Conservation (phyloP, 2,797 vertebrate genomes). For the Acanthurus lineatus region DNA sequence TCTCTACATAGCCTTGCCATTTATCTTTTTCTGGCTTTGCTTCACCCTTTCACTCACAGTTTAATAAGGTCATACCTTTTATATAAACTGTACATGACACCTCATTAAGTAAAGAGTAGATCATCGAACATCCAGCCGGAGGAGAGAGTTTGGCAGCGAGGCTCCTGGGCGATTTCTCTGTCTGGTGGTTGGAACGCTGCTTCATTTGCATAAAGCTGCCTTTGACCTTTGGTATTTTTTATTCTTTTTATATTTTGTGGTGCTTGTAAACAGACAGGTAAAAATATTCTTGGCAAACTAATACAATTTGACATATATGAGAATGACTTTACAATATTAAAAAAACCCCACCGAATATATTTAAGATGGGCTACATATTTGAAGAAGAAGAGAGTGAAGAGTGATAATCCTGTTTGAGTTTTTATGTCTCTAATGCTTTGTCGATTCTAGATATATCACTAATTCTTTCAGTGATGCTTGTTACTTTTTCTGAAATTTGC, state of each 20-base stretch:
- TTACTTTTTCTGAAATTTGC: not conserved
- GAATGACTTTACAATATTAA: not conserved
- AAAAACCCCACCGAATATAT: not conserved
- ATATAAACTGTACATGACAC: slow-evolving; percentile 82
- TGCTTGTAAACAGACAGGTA: not conserved
- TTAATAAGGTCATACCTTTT: slow-evolving; percentile 85
- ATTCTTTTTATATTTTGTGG: not conserved
- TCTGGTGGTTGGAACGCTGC: slow-evolving; percentile 26
- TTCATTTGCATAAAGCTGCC: slow-evolving; percentile 40
- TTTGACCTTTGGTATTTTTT: slow-evolving; percentile 3
- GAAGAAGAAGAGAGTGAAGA: not conserved
- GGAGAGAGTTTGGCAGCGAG: slow-evolving; percentile 26
- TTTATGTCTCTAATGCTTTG: not conserved
- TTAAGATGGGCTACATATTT: not conserved
- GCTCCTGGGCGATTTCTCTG: slow-evolving; percentile 46
- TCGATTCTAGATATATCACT: slow-evolving; percentile 3
- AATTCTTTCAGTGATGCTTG: not conserved
- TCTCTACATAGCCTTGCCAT: slow-evolving; percentile 55
- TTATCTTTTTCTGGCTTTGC: slow-evolving; percentile 59
- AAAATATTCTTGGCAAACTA: not conserved
- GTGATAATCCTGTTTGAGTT: not conserved
- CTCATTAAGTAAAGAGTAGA: slow-evolving; percentile 79
- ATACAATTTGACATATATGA: not conserved
- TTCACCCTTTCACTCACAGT: slow-evolving; percentile 68
- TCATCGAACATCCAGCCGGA: slow-evolving; percentile 56